Evolutionary conservation across 2,797 vertebrate genomes (phyloP).

Genomic region (Acestrorhynchus altus): DNA sequence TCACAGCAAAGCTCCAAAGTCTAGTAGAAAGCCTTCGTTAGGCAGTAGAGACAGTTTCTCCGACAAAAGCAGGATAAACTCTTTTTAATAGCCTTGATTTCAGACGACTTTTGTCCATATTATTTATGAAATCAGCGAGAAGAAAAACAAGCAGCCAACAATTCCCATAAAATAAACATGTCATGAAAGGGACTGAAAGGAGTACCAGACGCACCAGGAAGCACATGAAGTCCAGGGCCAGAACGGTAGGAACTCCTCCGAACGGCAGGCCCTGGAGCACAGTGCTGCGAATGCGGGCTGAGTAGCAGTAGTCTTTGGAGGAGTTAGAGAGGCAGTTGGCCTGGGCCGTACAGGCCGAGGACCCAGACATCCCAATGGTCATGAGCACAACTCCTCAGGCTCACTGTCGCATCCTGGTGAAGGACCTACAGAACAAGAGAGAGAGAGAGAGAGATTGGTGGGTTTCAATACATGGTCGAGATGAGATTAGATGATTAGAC

Average conservation of each 20-base stretch:
- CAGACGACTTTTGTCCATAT: too few species aligned
- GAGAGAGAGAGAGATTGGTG: too few species aligned
- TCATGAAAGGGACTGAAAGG: not conserved
- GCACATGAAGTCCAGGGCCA: constrained; percentile 98
- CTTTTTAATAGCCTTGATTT: too few species aligned
- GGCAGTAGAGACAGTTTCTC: too few species aligned
- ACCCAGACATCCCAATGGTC: constrained; percentile 76
- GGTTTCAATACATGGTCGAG: not conserved
- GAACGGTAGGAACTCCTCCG: constrained; percentile 93
- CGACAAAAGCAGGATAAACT: too few species aligned
- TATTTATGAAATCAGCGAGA: too few species aligned
- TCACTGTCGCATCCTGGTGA: constrained; percentile 81
- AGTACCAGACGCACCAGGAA: constrained; percentile 89
- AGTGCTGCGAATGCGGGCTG: constrained; percentile 93
- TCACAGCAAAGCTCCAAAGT: too few species aligned
- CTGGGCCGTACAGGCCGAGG: constrained; percentile 71
- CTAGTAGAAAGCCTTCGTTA: too few species aligned
- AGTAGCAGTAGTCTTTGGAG: constrained; percentile 94
- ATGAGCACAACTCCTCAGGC: constrained; percentile 73
- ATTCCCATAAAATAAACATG: too few species aligned
- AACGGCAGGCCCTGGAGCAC: constrained; percentile 97
- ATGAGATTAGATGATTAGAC: not conserved
- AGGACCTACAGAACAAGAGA: constrained; percentile 27
- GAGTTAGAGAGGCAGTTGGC: constrained; percentile 75
- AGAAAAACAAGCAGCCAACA: too few species aligned